These are phyloP conservation scores for Elephantulus edwardii DNA, from an alignment of 2,113 vertebrate species.

Conservation along the genomic window DNA sequence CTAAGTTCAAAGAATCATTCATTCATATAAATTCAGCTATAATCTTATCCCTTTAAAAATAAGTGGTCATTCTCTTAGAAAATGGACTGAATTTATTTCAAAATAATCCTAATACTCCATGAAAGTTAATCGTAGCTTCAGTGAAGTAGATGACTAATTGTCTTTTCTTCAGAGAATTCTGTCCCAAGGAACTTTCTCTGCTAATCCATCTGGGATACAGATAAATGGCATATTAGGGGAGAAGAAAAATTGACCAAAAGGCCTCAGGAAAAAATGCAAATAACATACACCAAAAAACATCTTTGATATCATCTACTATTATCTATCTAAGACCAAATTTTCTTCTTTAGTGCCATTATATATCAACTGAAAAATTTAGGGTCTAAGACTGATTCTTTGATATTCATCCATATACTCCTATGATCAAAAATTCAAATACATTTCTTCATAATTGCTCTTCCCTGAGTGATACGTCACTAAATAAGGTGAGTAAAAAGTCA, in stretches of 20 bases:
- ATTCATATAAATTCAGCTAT: not conserved
- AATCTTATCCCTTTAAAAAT: not conserved
- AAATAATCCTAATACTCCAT: not conserved
- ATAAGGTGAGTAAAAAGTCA: constrained; percentile 8
- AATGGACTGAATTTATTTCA: not conserved
- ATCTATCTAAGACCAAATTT: not conserved
- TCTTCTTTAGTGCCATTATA: not conserved
- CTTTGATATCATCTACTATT: not conserved
- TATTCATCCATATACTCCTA: not conserved
- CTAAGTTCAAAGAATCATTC: not conserved
- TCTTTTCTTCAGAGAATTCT: not conserved
- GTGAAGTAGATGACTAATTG: not conserved
- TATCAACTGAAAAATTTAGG: not conserved
- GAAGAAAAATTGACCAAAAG: not conserved
- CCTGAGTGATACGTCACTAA: not conserved
- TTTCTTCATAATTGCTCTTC: not conserved
- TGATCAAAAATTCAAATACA: not conserved
- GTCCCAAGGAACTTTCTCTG: not conserved
- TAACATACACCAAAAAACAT: not conserved
- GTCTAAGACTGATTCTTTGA: not conserved
- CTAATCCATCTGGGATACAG: not conserved
- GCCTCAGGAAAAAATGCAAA: not conserved
- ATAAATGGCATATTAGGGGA: not conserved
- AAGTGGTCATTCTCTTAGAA: not conserved
- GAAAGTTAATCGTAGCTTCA: not conserved